These are phyloP conservation scores for Kryptolebias marmoratus DNA, from an alignment of 2,113 vertebrate species.

Conservation along the genomic window DNA sequence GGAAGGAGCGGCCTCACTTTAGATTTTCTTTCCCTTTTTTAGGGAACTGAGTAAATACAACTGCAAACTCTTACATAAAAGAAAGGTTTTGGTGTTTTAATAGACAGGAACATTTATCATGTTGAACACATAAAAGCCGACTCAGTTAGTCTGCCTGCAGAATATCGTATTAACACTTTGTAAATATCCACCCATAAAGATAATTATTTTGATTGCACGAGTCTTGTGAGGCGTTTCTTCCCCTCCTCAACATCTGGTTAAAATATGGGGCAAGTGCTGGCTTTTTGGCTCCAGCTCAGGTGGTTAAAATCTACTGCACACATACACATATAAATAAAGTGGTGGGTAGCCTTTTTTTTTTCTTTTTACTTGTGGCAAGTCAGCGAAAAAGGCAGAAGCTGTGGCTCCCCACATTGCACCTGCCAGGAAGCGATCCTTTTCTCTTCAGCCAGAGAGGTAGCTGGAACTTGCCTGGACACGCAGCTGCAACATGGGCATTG, in stretches of 20 bases:
- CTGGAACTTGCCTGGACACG: constrained; percentile 61
- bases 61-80: constrained; percentile 14
- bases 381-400: constrained; percentile 60
- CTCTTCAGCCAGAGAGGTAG: constrained; percentile 54
- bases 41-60: constrained; percentile 45
- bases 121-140: constrained; percentile 69
- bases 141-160: constrained; percentile 62
- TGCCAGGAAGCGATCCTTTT: constrained; percentile 66
- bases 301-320: constrained; percentile 82
- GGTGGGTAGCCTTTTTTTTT: constrained; percentile 78
- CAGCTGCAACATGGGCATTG: constrained; percentile 26
- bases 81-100: constrained; percentile 55
- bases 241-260: constrained; percentile 89
- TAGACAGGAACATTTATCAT: constrained; percentile 55
- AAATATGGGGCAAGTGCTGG: constrained; percentile 87
- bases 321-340: constrained; percentile 76
- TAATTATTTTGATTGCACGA: constrained; percentile 84
- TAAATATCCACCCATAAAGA: constrained; percentile 78
- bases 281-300: constrained; percentile 86
- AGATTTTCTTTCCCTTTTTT: constrained; percentile 30
- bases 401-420: constrained; percentile 66
- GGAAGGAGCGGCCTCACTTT: constrained; percentile 14
- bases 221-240: constrained; percentile 79
- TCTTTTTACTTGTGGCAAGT: constrained; percentile 41
- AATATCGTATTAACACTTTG: constrained; percentile 81